These are phyloP conservation scores for Callimorpha dominula DNA, from an alignment of 2,888 invertebrate species.

Conservation along the genomic window DNA sequence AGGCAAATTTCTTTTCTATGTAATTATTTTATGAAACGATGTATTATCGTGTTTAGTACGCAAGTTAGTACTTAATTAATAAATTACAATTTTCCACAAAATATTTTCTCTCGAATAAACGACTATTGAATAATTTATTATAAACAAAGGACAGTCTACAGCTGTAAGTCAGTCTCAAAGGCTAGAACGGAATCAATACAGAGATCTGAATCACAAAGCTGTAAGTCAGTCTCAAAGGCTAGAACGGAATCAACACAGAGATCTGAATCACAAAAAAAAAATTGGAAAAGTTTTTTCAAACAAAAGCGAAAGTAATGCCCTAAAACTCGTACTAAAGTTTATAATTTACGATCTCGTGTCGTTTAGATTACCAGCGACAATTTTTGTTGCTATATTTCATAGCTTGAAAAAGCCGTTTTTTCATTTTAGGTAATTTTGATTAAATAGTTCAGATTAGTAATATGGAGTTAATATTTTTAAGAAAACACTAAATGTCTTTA, in stretches of 20 bases:
- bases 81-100: background rate
- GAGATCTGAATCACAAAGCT: background rate
- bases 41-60: too few species aligned
- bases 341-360: conserved; percentile 32
- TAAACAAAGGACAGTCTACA: background rate
- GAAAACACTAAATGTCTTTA: background rate
- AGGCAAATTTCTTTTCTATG: too few species aligned
- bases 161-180: background rate
- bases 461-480: background rate
- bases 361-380: background rate
- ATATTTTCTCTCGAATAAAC: background rate
- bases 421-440: background rate
- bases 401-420: background rate
- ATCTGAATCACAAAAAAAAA: background rate
- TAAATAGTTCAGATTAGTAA: background rate
- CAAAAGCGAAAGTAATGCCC: background rate
- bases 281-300: background rate
- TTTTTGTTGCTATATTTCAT: background rate
- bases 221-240: background rate
- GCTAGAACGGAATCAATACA: background rate
- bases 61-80: background rate
- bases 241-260: background rate
- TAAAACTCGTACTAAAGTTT: conserved; percentile 22
- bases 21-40: too few species aligned
- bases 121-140: background rate